phyloP scores from a whole-genome alignment of 2,888 invertebrate species.

The Carcina quercana region DNA sequence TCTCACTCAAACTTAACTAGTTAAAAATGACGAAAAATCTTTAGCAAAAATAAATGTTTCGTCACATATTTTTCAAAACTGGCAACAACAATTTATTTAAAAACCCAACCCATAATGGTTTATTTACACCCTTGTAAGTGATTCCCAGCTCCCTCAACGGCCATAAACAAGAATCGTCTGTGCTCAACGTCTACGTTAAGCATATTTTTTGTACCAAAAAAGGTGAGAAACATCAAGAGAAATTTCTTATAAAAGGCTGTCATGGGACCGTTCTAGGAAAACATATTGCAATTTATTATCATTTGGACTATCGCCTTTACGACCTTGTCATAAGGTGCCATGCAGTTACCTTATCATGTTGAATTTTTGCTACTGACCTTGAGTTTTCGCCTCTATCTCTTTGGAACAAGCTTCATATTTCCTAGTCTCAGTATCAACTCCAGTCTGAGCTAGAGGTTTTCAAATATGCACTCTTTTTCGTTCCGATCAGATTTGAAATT shows the following conservation, averaged over 20 bases:
- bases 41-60: no score
- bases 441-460: no score
- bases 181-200: no score
- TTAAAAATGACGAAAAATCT: no score
- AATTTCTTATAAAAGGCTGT: neutral
- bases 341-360: constrained; percentile 11
- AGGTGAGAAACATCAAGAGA: neutral
- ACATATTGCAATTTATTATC: constrained; percentile 23
- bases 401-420: constrained; percentile 23
- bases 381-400: constrained; percentile 26
- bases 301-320: constrained; percentile 27
- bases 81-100: no score
- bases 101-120: no score
- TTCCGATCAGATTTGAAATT: neutral
- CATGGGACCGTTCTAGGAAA: constrained; percentile 4
- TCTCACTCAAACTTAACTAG: no score
- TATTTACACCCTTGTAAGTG: no score
- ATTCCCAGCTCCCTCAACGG: no score
- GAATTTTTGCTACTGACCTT: constrained; percentile 11
- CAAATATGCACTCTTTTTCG: neutral
- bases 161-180: no score
- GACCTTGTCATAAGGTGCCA: constrained; percentile 23
- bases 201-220: neutral
- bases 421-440: constrained; percentile 1
- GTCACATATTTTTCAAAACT: no score